phyloP scores from a whole-genome alignment of 2,888 invertebrate species.

The Phania funesta region DNA sequence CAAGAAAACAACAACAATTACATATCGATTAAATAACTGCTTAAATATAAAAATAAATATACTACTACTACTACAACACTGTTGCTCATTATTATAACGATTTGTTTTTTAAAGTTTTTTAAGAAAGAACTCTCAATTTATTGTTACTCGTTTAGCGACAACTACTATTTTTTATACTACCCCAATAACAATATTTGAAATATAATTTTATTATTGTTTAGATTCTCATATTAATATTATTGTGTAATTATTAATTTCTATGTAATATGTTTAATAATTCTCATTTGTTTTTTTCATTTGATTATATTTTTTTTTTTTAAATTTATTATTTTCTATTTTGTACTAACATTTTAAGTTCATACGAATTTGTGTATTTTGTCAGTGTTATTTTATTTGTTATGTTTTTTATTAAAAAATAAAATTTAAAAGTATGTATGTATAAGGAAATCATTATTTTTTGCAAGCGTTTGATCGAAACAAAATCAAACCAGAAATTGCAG shows the following conservation, averaged over 20 bases:
- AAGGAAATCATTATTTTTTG: conserved; percentile 10
- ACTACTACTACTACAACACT: background rate
- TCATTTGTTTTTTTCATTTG: conserved; percentile 12
- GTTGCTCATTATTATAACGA: conserved; percentile 12
- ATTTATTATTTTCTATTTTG: background rate
- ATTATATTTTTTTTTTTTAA: background rate
- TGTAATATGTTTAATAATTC: conserved; percentile 51
- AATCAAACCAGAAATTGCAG: conserved; percentile 53
- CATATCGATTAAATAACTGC: background rate
- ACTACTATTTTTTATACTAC: background rate
- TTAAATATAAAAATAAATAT: background rate
- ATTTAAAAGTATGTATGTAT: background rate
- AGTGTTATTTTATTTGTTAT: conserved; percentile 48
- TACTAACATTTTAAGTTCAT: conserved; percentile 6
- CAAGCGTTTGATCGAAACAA: conserved; percentile 29
- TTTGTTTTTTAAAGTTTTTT: conserved; percentile 6
- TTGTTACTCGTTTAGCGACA: conserved; percentile 23
- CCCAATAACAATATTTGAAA: conserved; percentile 12
- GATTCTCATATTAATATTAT: conserved; percentile 63
- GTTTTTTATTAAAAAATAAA: conserved; percentile 18
- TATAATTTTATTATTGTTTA: conserved; percentile 41
- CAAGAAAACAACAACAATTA: conserved; percentile 19
- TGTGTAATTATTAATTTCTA: conserved; percentile 60
- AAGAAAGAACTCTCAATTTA: conserved; percentile 11
- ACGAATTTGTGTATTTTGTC: conserved; percentile 27